Conservation (phyloP, 1,140 invertebrate species). For the Eubasilissa regina region DNA sequence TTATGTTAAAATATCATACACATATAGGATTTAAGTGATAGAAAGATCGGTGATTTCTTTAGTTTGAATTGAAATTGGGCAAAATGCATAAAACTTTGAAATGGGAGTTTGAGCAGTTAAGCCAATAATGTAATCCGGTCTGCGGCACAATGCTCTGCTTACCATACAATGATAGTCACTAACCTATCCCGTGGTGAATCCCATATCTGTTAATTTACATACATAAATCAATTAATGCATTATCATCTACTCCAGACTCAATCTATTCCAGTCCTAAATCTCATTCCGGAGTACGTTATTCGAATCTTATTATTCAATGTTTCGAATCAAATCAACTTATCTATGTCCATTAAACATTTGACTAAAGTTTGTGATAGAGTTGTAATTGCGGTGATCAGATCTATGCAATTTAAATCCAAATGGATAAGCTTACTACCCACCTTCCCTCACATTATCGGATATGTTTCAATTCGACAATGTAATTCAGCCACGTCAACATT, state of each 20-base stretch:
- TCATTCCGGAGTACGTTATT: not conserved
- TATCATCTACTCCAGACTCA: constrained; percentile 20
- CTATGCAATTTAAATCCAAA: too few relatives aligned
- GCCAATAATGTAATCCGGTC: constrained; percentile 1
- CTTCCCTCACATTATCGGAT: too few relatives aligned
- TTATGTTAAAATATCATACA: too few relatives aligned
- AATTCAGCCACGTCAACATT: too few relatives aligned
- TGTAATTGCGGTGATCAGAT: too few relatives aligned
- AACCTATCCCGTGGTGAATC: not conserved
- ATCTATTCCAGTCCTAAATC: not conserved
- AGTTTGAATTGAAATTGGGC: not conserved
- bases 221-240: constrained; percentile 34
- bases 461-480: too few relatives aligned
- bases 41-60: too few relatives aligned
- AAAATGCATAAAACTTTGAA: not conserved
- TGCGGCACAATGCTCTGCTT: not conserved
- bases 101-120: constrained; percentile 2
- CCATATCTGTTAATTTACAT: constrained; percentile 26
- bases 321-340: too few relatives aligned
- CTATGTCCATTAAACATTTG: too few relatives aligned
- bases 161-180: constrained; percentile 4
- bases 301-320: constrained; percentile 12
- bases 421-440: too few relatives aligned
- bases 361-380: too few relatives aligned
- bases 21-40: too few relatives aligned